Percentiles rank a stretch among this genome's conserved stretches.
These are phyloP conservation scores for Alca torda DNA, from an alignment of 2,797 vertebrate species.

Conservation along the genomic window DNA sequence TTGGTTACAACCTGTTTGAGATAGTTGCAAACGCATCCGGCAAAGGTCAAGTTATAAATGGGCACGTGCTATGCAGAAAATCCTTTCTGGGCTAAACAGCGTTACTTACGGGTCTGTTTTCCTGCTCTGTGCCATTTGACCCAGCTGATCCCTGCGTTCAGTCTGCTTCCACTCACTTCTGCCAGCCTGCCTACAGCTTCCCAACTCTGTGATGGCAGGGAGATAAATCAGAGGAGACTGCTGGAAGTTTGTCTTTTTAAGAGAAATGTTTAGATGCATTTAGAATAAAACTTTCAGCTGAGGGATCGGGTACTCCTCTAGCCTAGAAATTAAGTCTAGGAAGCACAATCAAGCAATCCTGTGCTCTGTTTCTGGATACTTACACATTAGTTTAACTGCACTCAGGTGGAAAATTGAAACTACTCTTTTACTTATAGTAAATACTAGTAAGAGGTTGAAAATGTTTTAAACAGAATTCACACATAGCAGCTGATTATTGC, in stretches of 20 bases:
- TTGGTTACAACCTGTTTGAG: conserved; percentile 13
- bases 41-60: conserved; percentile 5
- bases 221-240: background rate
- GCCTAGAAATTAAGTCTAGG: background rate
- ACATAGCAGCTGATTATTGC: background rate
- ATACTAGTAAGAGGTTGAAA: background rate
- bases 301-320: background rate
- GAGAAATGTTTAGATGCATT: background rate
- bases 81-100: background rate
- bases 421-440: background rate
- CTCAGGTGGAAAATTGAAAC: background rate
- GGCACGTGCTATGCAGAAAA: background rate
- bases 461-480: background rate
- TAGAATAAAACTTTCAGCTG: background rate
- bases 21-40: background rate
- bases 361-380: background rate
- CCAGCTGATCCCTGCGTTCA: background rate
- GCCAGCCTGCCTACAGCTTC: background rate
- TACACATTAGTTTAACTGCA: background rate
- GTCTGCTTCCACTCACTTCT: background rate
- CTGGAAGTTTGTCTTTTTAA: background rate
- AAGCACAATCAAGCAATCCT: background rate
- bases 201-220: background rate
- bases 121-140: background rate
- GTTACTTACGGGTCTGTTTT: background rate